Conservation (phyloP, 2,888 invertebrate genomes). For the Prosopocoilus inquinatus region DNA sequence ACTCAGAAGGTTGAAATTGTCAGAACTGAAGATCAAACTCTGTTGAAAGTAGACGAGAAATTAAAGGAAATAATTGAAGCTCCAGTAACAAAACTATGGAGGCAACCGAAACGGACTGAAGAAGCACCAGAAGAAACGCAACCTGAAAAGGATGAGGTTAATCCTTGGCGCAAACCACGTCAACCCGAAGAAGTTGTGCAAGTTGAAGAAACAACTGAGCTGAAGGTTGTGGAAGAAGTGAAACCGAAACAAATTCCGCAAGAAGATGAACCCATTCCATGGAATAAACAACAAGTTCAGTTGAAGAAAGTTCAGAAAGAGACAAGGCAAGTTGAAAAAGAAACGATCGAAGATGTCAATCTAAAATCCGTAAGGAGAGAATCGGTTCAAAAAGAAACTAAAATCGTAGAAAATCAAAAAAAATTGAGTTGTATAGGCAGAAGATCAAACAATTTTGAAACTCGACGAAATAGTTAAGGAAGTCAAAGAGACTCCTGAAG, state of each 20-base stretch:
- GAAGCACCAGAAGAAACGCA: constrained; percentile 34
- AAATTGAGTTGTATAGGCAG: constrained; percentile 9
- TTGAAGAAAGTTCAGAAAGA: constrained; percentile 56
- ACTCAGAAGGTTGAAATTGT: neutral
- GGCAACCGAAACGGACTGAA: constrained; percentile 35
- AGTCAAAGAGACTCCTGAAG: constrained; percentile 8
- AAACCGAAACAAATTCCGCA: constrained; percentile 31
- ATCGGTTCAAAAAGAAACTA: constrained; percentile 18
- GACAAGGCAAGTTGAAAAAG: constrained; percentile 36
- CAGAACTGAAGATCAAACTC: constrained; percentile 35
- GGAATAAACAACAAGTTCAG: constrained; percentile 45
- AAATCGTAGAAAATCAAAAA: constrained; percentile 16
- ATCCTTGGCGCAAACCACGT: constrained; percentile 32
- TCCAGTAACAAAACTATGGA: constrained; percentile 29
- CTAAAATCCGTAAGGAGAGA: constrained; percentile 29
- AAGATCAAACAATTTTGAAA: constrained; percentile 17
- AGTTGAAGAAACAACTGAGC: neutral
- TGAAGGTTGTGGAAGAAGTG: constrained; percentile 19
- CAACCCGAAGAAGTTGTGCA: constrained; percentile 18
- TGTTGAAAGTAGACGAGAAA: constrained; percentile 43
- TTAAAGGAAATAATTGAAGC: constrained; percentile 31
- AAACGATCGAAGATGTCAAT: constrained; percentile 32
- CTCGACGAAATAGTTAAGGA: constrained; percentile 11
- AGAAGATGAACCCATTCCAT: constrained; percentile 31
- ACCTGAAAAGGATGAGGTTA: constrained; percentile 26